phyloP scores from a whole-genome alignment of 2,888 invertebrate genomes.

The Tipula unca region DNA sequence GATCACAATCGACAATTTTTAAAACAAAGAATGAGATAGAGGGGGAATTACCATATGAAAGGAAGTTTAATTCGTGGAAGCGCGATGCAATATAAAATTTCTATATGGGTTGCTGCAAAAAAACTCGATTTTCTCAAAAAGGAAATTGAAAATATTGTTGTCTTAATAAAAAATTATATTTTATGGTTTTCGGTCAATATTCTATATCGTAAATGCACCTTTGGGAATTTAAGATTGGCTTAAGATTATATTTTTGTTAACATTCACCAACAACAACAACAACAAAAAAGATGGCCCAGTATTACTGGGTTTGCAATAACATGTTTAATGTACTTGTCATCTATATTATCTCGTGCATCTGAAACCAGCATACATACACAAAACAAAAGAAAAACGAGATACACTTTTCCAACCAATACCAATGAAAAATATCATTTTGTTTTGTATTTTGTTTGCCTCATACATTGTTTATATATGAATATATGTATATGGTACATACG shows the following conservation, averaged over 20 bases:
- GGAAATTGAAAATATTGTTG: background rate
- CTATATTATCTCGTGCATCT: background rate
- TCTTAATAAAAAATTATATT: background rate
- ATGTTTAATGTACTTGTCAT: background rate
- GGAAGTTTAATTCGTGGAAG: background rate
- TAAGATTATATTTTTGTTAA: background rate
- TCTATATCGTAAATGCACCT: background rate
- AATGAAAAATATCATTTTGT: background rate
- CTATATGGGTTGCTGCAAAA: background rate
- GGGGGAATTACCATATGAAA: background rate
- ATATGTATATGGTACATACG: background rate
- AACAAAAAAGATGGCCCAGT: background rate
- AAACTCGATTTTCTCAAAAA: background rate
- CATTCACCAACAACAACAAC: too few species aligned
- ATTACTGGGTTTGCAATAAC: background rate
- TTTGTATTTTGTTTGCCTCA: background rate
- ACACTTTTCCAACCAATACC: background rate
- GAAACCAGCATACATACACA: background rate
- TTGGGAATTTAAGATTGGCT: too few species aligned
- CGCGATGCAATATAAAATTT: background rate
- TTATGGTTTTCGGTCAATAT: background rate
- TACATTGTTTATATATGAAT: background rate
- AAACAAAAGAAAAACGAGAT: background rate
- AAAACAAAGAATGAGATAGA: too few species aligned
- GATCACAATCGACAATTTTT: too few species aligned